Percentiles rank a stretch among this genome's conserved stretches.
Conservation (phyloP, 2,113 vertebrate genomes). For the Pelobates fuscus region DNA sequence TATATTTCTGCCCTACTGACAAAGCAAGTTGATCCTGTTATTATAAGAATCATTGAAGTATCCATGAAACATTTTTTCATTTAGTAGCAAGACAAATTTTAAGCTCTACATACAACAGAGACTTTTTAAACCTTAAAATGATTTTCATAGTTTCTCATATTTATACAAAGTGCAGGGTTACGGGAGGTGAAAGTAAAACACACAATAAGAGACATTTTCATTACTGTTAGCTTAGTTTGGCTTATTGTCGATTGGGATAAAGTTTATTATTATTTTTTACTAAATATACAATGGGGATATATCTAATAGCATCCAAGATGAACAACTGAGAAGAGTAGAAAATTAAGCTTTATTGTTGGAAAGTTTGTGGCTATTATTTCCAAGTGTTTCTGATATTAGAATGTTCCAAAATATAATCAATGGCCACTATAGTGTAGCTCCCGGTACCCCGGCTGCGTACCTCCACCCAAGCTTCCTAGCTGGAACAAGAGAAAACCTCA, state of each 20-base stretch:
- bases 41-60: conserved; percentile 47
- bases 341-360: too few species aligned
- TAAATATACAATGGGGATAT: neutral
- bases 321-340: too few species aligned
- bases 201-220: conserved; percentile 20
- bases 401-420: too few species aligned
- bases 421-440: too few species aligned
- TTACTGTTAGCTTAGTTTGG: conserved; percentile 23
- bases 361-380: too few species aligned
- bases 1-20: conserved; percentile 37
- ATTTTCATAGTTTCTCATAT: conserved; percentile 45
- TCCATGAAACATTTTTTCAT: conserved; percentile 42
- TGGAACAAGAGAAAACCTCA: too few species aligned
- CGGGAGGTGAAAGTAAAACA: conserved; percentile 38
- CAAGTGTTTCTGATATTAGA: too few species aligned
- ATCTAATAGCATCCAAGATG: too few species aligned
- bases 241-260: neutral
- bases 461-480: too few species aligned
- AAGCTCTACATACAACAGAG: conserved; percentile 30
- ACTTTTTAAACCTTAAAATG: conserved; percentile 39
- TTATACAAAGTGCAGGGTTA: conserved; percentile 34
- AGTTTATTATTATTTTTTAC: conserved; percentile 12
- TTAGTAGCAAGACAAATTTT: conserved; percentile 42
- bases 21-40: conserved; percentile 44
- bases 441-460: too few species aligned